Evolutionary conservation across 1,140 invertebrate species (phyloP), one percentile per base, ranked within the genome.

Genomic region (Ridgeia piscesae): DNA sequence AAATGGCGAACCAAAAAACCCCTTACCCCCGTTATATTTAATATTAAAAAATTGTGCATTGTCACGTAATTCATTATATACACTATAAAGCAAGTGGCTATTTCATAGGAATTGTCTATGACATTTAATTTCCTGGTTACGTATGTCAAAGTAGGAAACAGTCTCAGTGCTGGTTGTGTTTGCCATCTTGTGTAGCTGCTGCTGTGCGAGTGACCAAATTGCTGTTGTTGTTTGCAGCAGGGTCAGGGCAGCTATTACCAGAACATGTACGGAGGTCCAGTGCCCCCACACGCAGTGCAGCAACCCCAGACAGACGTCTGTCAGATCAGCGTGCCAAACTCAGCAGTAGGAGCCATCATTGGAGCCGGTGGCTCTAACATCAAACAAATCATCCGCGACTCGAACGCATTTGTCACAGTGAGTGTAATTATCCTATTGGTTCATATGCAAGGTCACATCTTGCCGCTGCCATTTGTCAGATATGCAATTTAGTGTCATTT

Each of bases 341-440:
- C 98, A 95, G 98, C 98, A 91, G 99, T 99, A 33, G 99, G 99
- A 89, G 99, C 99, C 91, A 98, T 99, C 89, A 99, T 99, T 94
- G 99, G 99, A 92, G 99, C 98, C 27, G 99, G 99, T 95, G 99
- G 99, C 35, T 98, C 98, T 1, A 98, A 99, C 95, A 99, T 99
- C 94, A 97, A 99, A 93, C 99, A 99, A 95, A 99, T 99, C 93
- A 99, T 99, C 94, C 97, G 98, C 94, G 98, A 99, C 96, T 99
- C 98, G 93, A 98, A 98, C 93, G 99, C 99, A 90, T 98, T 98
- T 92, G 98, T 99, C 91, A 96, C 90, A 31, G 92, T 93, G 88
- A 42, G 92, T 91, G n/a, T 88, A 21, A 58, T 58, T 50, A 27
- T 92, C 34, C 17, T 77, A 21, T 77, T 77, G 58, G 58, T n/a